Conservation (phyloP, 2,113 vertebrate species). For the western clawed frog (Xenopus tropicalis) region DNA sequence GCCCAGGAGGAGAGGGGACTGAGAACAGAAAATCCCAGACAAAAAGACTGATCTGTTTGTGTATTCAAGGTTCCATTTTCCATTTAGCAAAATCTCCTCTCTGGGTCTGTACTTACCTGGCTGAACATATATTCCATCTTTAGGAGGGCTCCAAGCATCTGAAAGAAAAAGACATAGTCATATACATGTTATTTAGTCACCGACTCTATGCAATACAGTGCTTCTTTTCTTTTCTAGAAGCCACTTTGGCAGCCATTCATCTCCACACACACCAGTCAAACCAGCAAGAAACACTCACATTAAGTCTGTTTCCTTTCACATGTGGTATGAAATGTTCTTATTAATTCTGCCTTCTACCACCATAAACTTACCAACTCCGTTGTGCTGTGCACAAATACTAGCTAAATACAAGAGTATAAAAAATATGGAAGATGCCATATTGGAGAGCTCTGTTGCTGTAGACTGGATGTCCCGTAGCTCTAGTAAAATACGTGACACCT, state of each 20-base stretch:
- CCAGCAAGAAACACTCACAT: no score
- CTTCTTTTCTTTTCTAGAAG: no score
- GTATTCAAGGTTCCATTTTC: no score
- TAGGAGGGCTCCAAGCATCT: constrained; percentile 6
- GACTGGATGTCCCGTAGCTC: no score
- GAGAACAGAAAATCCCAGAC: neutral
- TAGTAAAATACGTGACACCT: no score
- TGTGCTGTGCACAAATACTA: neutral
- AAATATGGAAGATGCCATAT: neutral
- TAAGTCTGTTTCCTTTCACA: neutral
- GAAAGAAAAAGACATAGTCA: neutral
- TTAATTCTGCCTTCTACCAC: neutral
- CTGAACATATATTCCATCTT: neutral
- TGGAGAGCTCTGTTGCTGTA: no score
- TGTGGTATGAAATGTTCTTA: neutral
- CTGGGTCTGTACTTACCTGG: constrained; percentile 2
- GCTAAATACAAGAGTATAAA: neutral
- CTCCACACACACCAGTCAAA: no score
- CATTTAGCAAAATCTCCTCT: no score
- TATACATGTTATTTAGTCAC: neutral
- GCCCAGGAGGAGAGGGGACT: no score
- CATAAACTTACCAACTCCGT: neutral
- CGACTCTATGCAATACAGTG: no score
- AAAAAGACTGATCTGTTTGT: neutral
- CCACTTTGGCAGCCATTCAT: no score